These are phyloP conservation scores for Jaculus jaculus DNA, from an alignment of 2,113 vertebrate genomes.

Conservation along the genomic window DNA sequence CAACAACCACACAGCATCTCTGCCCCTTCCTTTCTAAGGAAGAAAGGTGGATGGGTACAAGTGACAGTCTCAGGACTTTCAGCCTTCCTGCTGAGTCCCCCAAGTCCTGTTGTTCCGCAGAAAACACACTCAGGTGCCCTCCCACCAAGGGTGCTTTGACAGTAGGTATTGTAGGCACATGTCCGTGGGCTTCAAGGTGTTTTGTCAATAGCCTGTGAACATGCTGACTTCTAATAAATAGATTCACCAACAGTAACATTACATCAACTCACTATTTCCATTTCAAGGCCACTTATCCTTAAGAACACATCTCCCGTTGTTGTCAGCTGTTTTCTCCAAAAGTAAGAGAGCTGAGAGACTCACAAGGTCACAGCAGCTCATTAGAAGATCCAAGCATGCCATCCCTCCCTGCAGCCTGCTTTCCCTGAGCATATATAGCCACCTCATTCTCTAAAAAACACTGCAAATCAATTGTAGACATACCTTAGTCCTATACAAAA, in stretches of 20 bases:
- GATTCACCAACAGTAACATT: background rate
- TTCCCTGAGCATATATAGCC: background rate
- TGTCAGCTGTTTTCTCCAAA: background rate
- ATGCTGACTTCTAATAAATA: background rate
- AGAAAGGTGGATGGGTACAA: background rate
- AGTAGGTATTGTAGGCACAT: background rate
- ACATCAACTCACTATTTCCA: background rate
- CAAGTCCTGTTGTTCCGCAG: background rate
- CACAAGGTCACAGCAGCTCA: background rate
- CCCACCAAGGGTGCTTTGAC: background rate
- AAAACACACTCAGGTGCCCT: background rate
- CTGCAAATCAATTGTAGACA: background rate
- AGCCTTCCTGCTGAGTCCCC: background rate
- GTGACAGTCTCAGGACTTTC: too few species aligned
- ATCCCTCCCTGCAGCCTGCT: background rate
- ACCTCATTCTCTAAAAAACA: background rate
- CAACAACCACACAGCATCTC: background rate
- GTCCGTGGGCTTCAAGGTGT: background rate
- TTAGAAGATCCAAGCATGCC: background rate
- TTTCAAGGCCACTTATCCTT: background rate
- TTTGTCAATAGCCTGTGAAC: background rate
- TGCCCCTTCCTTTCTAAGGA: background rate
- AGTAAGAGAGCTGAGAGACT: background rate
- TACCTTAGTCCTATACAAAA: background rate
- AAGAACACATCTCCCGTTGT: background rate